Base-by-base conservation (phyloP, 2,797 vertebrate species). In the Tokudaia muenninki region DNA sequence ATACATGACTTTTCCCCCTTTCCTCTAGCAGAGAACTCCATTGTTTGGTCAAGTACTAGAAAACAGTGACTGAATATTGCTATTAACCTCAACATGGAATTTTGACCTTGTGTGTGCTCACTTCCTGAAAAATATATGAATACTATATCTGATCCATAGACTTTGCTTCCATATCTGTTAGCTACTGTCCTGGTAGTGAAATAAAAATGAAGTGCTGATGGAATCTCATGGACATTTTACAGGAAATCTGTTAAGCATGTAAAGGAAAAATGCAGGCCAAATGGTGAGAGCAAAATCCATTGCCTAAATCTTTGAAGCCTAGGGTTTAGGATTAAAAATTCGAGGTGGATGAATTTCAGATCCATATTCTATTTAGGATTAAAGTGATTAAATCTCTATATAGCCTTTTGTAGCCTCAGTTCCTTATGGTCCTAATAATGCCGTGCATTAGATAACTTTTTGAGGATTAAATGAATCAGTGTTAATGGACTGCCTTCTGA, bases 381-480 rank as follows among this genome's bases (percentile, higher is more conserved):
- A 63, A 22, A 47, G 29, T 65, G 37, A 50, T 50, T 34, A 1
- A 34, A 50, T 50, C 2, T 55, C 3, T 72, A 17, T 55, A 37
- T 29, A 72, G 24, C 1, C 13, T n/a, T 52, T 55, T 24, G 31
- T 6, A 61, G 1, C 44, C 11, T 67, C 17, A 65, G 61, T 16
- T 47, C 4, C 29, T 47, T 65, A 47, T 84, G 26, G 26, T 34
- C 26, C 4, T 65, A 84, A 34, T 44, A 63, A 65, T 65, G 44
- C 0, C 9, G 0, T 4, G 19, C 47, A 2, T 29, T 34, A 47
- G 2, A 21, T 41, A 84, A 50, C 1, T 8, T 65, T 34, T 44
- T 65, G 29, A 21, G 17, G 9, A 47, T 31, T 84, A 84, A 34
- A 84, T 50, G 11, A 34, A 34, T 34, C 29, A 65, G 13, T 65